Percentiles rank a stretch among this genome's conserved stretches.
Evolutionary conservation across 2,888 invertebrate genomes (phyloP).

Genomic region (Gryllus longicercus): DNA sequence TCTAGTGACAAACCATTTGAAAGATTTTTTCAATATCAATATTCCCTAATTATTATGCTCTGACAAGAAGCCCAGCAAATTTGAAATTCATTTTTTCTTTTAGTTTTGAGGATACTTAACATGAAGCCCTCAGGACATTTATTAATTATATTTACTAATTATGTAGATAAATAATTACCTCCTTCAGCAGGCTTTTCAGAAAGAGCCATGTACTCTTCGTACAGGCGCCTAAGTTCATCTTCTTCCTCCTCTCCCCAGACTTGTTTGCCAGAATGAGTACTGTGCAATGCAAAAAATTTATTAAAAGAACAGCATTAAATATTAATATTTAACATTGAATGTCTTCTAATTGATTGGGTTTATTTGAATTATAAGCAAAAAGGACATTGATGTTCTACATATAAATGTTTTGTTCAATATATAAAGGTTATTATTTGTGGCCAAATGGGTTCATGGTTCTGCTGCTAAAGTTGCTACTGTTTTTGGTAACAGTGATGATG

Average conservation of each 20-base stretch:
- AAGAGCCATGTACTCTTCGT: constrained; percentile 67
- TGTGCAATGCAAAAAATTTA: background rate
- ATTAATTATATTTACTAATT: too few species aligned
- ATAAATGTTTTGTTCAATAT: background rate
- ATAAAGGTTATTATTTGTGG: background rate
- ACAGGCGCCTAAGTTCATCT: constrained; percentile 75
- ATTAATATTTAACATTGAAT: background rate
- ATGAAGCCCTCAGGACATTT: too few species aligned
- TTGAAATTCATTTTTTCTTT: too few species aligned
- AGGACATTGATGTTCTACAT: background rate
- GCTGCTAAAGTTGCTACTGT: too few species aligned
- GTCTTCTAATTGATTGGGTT: background rate
- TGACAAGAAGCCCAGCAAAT: too few species aligned
- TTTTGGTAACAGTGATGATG: too few species aligned
- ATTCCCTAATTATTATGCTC: too few species aligned
- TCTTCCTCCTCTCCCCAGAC: constrained; percentile 86
- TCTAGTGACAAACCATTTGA: too few species aligned
- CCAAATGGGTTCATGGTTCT: background rate
- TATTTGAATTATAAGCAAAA: constrained; percentile 38
- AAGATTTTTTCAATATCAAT: too few species aligned
- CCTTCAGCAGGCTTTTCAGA: background rate
- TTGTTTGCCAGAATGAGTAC: constrained; percentile 47
- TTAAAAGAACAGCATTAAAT: background rate
- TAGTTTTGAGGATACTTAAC: too few species aligned
- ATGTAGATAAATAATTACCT: background rate